A percentile compares a stretch with the other conserved stretches of the same genome.
phyloP scores from a whole-genome alignment of 1,140 invertebrate genomes.

The Drosophila mauritiana region DNA sequence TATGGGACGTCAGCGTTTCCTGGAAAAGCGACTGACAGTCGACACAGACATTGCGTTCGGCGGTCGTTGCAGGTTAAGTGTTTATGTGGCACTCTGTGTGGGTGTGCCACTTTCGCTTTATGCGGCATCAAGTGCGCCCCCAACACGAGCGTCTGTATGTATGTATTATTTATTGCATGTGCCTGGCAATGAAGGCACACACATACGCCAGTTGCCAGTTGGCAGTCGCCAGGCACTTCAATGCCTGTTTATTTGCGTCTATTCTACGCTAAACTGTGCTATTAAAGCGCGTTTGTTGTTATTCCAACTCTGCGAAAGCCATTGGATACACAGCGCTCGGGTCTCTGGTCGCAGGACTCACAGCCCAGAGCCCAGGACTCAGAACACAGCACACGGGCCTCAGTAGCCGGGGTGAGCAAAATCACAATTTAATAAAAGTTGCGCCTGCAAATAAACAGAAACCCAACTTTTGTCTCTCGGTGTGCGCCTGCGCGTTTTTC shows the following conservation, averaged over 20 bases:
- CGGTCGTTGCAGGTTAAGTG: conserved; percentile 60
- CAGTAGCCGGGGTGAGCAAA: conserved; percentile 51
- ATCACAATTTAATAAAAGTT: conserved; percentile 82
- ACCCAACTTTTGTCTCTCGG: conserved; percentile 43
- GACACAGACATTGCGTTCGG: conserved; percentile 38
- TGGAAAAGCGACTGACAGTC: conserved; percentile 54
- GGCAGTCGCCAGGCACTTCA: conserved; percentile 61
- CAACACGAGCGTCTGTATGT: conserved; percentile 48
- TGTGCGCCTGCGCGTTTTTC: conserved; percentile 51
- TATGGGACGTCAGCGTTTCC: conserved; percentile 50
- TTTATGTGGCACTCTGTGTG: conserved; percentile 39
- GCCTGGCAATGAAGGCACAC: conserved; percentile 72
- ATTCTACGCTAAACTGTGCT: conserved; percentile 81
- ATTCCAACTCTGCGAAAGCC: conserved; percentile 67
- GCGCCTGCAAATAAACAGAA: conserved; percentile 79
- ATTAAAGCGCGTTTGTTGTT: conserved; percentile 82
- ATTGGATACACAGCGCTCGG: conserved; percentile 52
- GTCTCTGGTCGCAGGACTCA: conserved; percentile 6
- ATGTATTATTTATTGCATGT: conserved; percentile 76
- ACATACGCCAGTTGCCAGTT: conserved; percentile 29
- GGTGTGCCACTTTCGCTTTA: conserved; percentile 72
- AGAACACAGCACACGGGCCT: background rate
- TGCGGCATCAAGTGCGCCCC: conserved; percentile 74
- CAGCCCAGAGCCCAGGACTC: conserved; percentile 1
- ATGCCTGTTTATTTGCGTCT: conserved; percentile 80